Evolutionary conservation across 2,888 invertebrate genomes (phyloP), one percentile per base, ranked within the genome.

Genomic region (Acanthosepion esculentum): DNA sequence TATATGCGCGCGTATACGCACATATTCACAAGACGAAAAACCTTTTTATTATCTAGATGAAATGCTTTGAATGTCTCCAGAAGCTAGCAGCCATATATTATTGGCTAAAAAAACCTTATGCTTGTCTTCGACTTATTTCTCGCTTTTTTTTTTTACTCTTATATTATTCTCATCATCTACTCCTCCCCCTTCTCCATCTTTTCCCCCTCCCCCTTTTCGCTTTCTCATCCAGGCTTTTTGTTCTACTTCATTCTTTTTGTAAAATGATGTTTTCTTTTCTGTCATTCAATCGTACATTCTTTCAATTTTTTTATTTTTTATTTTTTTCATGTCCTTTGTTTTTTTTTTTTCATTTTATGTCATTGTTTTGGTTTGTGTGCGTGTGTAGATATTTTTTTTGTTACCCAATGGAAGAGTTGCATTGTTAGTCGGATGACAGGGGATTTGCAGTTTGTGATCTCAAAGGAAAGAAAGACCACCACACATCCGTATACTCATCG

Each of bases 11-110:
- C 4, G 29, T 64, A 78, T 33, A 15, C n/a, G 18, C 18, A 78
- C n/a, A 78, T 33, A 78, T n/a, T 78, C 15, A 33, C 78, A 78
- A 78, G n/a, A 78, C n/a, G 78, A 12, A 78, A 78, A 78, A n/a
- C 78, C 78, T 78, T 78, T 78, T 78, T 78, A 78, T 78, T 78
- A 78, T 78, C 78, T 78, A 33, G 78, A 78, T 78, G 78, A 78
- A 78, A 78, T 78, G 78, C n/a, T 78, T 78, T 78, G 78, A 78
- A 78, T 78, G 78, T 78, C 78, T 78, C 78, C 78, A 78, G n/a
- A 78, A 78, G 78, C 78, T 78, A n/a, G 78, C 78, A 78, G 78
- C 78, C 78, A 78, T 78, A 78, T 78, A 78, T 78, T 78, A 78
- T 78, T 78, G n/a, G 78, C 78, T 6, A 78, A 78, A 15, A 78